Evolutionary conservation across 2,888 invertebrate species (phyloP), one percentile per base, ranked within the genome.

Genomic region (Ornithoptera priamus): DNA sequence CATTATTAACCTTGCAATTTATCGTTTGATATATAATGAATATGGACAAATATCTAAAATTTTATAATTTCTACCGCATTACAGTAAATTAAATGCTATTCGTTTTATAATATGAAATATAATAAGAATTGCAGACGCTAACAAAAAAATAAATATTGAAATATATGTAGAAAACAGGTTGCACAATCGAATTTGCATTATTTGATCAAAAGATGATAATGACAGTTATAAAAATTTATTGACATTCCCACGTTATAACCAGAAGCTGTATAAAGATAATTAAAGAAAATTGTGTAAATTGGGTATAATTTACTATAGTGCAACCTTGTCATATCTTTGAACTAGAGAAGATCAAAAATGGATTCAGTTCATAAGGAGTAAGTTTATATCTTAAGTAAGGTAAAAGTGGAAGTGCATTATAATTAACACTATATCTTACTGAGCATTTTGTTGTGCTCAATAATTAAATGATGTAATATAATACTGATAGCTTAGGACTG

Each of bases 221-320:
- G 58, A 12, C 58, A 58, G 22, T 58, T 58, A 15, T 24, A 24
- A 61, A 60, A 68, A 42, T 65, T 64, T 61, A 61, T 72, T 62
- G 65, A 67, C 64, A 62, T 69, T 69, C 68, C 64, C 65, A 50
- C 20, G 56, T 60, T 73, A 72, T 65, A 56, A 68, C 59, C n/a
- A 53, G 53, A 53, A 53, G 53, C 53, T 53, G 18, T 53, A n/a
- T 53, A n/a, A 53, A 53, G 53, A n/a, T 50, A 17, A 50, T 50
- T 50, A 50, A 1, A 10, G 17, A 50, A 17, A 50, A 50, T 50
- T 15, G 12, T 50, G 3, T 50, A 50, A 18, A 50, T 53, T 53
- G 18, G 6, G 6, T 53, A 53, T n/a, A n/a, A 53, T 53, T 53
- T 53, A 53, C 6, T 53, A n/a, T 53, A 53, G n/a, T n/a, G 6